Conservation (phyloP, 2,113 vertebrate genomes). For the Phycodurus eques region DNA sequence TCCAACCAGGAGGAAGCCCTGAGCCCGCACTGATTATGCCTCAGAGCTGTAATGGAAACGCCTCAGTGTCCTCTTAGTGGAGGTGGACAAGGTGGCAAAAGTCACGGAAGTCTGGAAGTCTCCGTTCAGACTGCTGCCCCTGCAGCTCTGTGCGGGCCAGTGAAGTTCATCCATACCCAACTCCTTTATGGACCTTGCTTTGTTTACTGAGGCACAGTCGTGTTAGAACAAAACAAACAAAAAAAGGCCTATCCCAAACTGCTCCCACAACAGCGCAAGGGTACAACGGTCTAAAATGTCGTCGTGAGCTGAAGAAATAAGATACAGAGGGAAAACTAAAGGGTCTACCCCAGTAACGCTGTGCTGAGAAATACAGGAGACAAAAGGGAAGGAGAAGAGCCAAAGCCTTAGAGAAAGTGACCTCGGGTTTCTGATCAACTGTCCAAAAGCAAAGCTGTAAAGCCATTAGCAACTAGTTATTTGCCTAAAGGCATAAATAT, state of each 20-base stretch:
- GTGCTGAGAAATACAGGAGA: constrained; percentile 2
- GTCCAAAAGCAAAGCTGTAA: constrained; percentile 13
- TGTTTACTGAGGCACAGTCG: not conserved
- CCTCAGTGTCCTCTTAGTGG: too few species aligned
- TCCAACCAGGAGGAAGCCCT: too few species aligned
- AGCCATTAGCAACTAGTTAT: constrained; percentile 15
- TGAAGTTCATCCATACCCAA: not conserved
- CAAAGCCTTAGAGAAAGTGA: constrained; percentile 11
- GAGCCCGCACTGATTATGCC: too few species aligned
- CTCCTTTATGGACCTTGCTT: not conserved
- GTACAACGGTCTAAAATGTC: not conserved
- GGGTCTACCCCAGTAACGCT: not conserved
- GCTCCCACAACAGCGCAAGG: not conserved
- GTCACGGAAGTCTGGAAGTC: too few species aligned
- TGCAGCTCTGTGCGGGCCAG: too few species aligned
- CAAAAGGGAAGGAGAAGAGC: constrained; percentile 4
- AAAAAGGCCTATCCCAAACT: not conserved
- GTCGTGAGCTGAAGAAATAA: not conserved
- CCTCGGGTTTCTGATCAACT: constrained; percentile 12
- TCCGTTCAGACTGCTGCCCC: too few species aligned
- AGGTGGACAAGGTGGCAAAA: too few species aligned
- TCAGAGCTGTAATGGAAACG: too few species aligned
- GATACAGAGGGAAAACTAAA: not conserved
- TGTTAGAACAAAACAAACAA: not conserved
- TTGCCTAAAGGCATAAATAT: constrained; percentile 29